Percentiles rank a stretch among this genome's conserved stretches.
phyloP scores from a whole-genome alignment of 2,113 vertebrate genomes.

The Clarias gariepinus region DNA sequence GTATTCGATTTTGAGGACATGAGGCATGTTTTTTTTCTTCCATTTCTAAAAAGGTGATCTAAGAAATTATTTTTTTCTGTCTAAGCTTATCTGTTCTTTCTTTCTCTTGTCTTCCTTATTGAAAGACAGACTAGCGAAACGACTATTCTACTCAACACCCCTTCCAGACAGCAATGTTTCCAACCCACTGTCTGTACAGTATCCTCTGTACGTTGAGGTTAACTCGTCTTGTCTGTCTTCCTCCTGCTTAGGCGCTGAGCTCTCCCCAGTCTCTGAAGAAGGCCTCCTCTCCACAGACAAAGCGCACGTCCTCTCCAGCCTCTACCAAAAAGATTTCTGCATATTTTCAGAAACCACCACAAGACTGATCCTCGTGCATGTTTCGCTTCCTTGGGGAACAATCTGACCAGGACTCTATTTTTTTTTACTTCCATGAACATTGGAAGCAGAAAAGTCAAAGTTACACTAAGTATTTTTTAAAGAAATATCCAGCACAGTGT shows the following conservation, averaged over 20 bases:
- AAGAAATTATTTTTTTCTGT: too few relatives aligned
- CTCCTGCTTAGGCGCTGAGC: neutral
- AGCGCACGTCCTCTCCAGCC: slow-evolving; percentile 74
- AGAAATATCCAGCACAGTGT: neutral
- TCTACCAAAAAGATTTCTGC: slow-evolving; percentile 91
- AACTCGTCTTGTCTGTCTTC: neutral
- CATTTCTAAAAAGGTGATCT: too few relatives aligned
- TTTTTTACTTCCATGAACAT: too few relatives aligned
- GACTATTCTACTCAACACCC: neutral
- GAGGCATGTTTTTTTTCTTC: too few relatives aligned
- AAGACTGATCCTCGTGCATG: slow-evolving; percentile 61
- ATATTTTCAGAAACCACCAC: slow-evolving; percentile 81
- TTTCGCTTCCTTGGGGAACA: neutral
- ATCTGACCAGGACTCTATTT: neutral
- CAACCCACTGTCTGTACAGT: neutral
- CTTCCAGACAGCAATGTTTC: neutral
- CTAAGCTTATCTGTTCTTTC: too few relatives aligned
- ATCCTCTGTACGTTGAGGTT: neutral
- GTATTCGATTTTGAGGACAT: too few relatives aligned
- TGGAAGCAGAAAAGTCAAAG: too few relatives aligned
- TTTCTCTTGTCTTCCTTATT: too few relatives aligned
- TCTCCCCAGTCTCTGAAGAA: slow-evolving; percentile 40
- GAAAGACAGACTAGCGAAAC: too few relatives aligned
- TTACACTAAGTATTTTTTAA: slow-evolving; percentile 22
- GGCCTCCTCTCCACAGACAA: slow-evolving; percentile 46